These are phyloP conservation scores for Catamblyrhynchus diadema DNA, from an alignment of 2,797 vertebrate species.

Conservation along the genomic window DNA sequence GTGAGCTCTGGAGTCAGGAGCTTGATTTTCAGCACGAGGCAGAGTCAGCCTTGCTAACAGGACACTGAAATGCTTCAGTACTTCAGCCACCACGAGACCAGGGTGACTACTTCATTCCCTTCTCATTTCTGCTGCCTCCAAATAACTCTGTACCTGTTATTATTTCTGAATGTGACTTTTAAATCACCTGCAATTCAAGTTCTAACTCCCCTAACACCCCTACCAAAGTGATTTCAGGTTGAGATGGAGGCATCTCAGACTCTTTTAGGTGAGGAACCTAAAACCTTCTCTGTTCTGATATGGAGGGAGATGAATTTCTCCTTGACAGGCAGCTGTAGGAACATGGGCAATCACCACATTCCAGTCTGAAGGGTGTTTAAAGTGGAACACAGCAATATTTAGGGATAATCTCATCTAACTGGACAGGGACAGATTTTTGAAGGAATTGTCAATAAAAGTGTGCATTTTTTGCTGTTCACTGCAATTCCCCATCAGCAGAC, in stretches of 20 bases:
- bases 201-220: neutral
- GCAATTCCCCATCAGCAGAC: neutral
- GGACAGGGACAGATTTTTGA: neutral
- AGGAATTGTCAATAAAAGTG: neutral
- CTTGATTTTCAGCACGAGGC: neutral
- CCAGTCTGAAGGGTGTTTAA: neutral
- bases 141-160: neutral
- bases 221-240: neutral
- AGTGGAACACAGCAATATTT: neutral
- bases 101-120: neutral
- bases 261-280: neutral
- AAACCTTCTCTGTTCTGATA: neutral
- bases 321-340: neutral
- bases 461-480: neutral
- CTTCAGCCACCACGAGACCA: neutral
- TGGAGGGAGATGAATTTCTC: neutral
- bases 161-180: neutral
- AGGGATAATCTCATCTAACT: neutral
- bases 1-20: neutral
- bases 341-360: neutral
- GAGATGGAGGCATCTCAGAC: neutral
- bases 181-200: neutral
- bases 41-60: neutral
- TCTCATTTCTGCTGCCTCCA: neutral
- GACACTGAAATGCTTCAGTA: neutral